Percentiles rank a stretch among this genome's conserved stretches.
Evolutionary conservation across 1,140 invertebrate genomes (phyloP).

Genomic region (Drosophila nannoptera): DNA sequence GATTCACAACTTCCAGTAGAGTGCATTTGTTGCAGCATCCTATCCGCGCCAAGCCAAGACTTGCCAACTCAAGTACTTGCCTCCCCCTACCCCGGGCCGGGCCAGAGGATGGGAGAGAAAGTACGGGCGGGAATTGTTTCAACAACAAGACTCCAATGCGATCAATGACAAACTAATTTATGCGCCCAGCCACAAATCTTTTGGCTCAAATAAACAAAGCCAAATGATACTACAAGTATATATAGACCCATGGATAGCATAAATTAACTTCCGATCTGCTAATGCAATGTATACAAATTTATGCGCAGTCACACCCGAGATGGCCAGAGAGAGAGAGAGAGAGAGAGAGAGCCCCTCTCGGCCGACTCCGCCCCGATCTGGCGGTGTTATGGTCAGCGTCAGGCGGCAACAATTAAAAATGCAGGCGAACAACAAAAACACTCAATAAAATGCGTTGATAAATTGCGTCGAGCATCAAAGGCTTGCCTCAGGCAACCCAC

Average conservation of each 20-base stretch:
- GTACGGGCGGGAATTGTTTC: constrained; percentile 21
- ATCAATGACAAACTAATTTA: constrained; percentile 73
- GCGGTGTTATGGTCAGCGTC: constrained; percentile 72
- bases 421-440: constrained; percentile 66
- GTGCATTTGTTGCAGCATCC: constrained; percentile 37
- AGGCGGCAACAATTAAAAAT: constrained; percentile 73
- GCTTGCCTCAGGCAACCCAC: constrained; percentile 67
- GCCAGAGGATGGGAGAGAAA: not conserved
- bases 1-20: constrained; percentile 26
- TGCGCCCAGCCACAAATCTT: constrained; percentile 67
- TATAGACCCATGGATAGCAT: constrained; percentile 38
- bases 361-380: not conserved
- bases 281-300: constrained; percentile 52
- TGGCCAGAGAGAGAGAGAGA: too few relatives aligned
- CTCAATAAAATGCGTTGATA: constrained; percentile 76
- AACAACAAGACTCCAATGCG: constrained; percentile 35
- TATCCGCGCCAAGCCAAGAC: constrained; percentile 31
- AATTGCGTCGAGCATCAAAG: constrained; percentile 73
- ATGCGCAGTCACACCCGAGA: constrained; percentile 49
- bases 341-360: too few relatives aligned
- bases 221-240: constrained; percentile 44
- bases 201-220: constrained; percentile 70
- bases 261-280: constrained; percentile 70
- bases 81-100: not conserved
- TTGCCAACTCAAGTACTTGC: not conserved